phyloP scores from a whole-genome alignment of 2,888 invertebrate genomes.

The Parnassius smintheus region DNA sequence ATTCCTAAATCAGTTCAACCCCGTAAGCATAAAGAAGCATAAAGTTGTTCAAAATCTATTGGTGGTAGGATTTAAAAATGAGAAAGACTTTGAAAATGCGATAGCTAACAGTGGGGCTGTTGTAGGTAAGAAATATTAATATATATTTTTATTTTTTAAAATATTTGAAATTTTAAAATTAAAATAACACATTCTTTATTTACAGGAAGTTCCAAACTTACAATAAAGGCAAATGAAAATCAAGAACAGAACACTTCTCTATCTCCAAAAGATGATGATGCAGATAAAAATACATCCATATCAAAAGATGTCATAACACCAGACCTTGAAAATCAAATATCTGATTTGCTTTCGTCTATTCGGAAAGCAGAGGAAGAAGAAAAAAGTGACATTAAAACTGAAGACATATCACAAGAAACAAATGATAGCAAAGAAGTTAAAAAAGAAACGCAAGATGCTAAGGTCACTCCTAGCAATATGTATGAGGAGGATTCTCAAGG shows the following conservation, averaged over 20 bases:
- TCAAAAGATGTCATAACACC: slow-evolving; percentile 20
- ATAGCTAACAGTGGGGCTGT: slow-evolving; percentile 47
- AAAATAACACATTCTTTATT: slow-evolving; percentile 19
- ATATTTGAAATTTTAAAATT: slow-evolving; percentile 1
- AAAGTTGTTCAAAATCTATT: slow-evolving; percentile 55
- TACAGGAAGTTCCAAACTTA: slow-evolving; percentile 47
- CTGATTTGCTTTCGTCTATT: slow-evolving; percentile 51
- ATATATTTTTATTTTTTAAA: background rate
- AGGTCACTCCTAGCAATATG: slow-evolving; percentile 1
- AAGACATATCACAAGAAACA: slow-evolving; percentile 12
- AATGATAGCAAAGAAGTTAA: slow-evolving; percentile 18
- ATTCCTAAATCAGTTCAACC: slow-evolving; percentile 54
- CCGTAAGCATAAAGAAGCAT: slow-evolving; percentile 63
- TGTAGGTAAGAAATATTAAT: slow-evolving; percentile 47
- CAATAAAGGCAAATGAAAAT: slow-evolving; percentile 46
- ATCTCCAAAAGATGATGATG: slow-evolving; percentile 9
- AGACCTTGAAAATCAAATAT: slow-evolving; percentile 53
- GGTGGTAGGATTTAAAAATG: slow-evolving; percentile 54
- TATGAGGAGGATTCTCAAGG: background rate
- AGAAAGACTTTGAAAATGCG: slow-evolving; percentile 49
- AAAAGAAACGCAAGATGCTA: slow-evolving; percentile 5
- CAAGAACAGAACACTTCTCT: slow-evolving; percentile 18
- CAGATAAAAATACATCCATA: background rate
- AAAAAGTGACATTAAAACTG: slow-evolving; percentile 1
- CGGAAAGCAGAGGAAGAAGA: slow-evolving; percentile 39